Conservation (phyloP, 2,888 invertebrate genomes). For the Patella pellucida region DNA sequence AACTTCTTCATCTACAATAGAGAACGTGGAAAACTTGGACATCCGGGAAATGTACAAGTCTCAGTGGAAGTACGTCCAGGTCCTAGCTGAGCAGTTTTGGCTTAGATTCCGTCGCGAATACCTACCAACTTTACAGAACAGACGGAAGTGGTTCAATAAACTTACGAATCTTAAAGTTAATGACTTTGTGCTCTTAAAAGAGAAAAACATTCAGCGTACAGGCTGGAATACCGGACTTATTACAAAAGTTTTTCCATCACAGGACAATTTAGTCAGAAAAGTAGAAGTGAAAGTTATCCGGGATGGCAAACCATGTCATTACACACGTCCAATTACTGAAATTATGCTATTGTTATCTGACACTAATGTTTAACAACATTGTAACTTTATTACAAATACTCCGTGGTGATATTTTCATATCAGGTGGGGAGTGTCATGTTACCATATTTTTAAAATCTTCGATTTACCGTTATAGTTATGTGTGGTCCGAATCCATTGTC, state of each 20-base stretch:
- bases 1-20: neutral
- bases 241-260: neutral
- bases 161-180: neutral
- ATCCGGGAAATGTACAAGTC: constrained; percentile 19
- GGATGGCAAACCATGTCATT: constrained; percentile 16
- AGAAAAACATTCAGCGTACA: neutral
- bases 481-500: too few species aligned
- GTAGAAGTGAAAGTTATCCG: constrained; percentile 9
- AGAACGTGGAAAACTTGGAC: neutral
- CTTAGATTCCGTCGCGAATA: constrained; percentile 1
- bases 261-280: constrained; percentile 16
- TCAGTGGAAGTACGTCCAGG: constrained; percentile 26
- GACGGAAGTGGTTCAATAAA: constrained; percentile 1
- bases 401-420: too few species aligned
- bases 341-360: too few species aligned
- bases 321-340: constrained; percentile 1
- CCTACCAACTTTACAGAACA: constrained; percentile 8
- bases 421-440: too few species aligned
- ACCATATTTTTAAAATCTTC: too few species aligned
- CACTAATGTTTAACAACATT: too few species aligned
- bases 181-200: constrained; percentile 11
- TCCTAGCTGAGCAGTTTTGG: constrained; percentile 19
- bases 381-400: too few species aligned
- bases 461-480: too few species aligned
- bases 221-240: constrained; percentile 15